These are phyloP conservation scores for Stenopsyche tienmushanensis DNA, from an alignment of 1,140 invertebrate genomes.

Conservation along the genomic window DNA sequence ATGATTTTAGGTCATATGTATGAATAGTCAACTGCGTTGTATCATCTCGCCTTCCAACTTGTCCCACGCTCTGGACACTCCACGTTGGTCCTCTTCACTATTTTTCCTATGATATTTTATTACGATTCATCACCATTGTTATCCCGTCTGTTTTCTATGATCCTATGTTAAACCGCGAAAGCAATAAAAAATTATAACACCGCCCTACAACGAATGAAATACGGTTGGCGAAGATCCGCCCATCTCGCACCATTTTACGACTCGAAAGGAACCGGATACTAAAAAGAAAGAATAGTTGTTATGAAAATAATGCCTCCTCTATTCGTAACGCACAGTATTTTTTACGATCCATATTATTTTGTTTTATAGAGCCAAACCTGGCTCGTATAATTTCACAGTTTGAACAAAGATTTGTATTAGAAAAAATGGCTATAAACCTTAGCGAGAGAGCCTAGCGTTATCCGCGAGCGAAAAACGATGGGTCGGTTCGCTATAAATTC, in stretches of 20 bases:
- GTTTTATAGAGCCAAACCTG: constrained; percentile 38
- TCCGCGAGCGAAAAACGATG: constrained; percentile 14
- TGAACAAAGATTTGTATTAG: constrained; percentile 38
- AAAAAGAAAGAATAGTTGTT: constrained; percentile 38
- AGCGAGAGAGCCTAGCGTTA: neutral
- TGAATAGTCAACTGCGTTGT: no score
- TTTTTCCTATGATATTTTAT: constrained; percentile 16
- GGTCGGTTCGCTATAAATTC: constrained; percentile 33
- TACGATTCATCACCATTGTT: constrained; percentile 18
- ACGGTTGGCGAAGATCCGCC: constrained; percentile 31
- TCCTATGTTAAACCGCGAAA: constrained; percentile 34
- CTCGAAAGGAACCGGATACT: constrained; percentile 38
- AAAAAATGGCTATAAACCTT: constrained; percentile 32
- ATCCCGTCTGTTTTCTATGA: constrained; percentile 6
- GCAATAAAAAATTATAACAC: constrained; percentile 30
- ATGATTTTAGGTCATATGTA: no score
- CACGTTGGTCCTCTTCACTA: neutral
- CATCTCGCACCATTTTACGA: constrained; percentile 37
- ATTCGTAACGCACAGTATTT: constrained; percentile 26
- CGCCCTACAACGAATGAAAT: constrained; percentile 34
- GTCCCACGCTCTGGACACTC: neutral
- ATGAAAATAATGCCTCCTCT: constrained; percentile 37
- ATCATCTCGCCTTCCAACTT: no score
- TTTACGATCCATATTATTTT: constrained; percentile 37
- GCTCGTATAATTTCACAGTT: constrained; percentile 34